phyloP scores from a whole-genome alignment of 1,140 invertebrate genomes.

The Drosophila kurseongensis region DNA sequence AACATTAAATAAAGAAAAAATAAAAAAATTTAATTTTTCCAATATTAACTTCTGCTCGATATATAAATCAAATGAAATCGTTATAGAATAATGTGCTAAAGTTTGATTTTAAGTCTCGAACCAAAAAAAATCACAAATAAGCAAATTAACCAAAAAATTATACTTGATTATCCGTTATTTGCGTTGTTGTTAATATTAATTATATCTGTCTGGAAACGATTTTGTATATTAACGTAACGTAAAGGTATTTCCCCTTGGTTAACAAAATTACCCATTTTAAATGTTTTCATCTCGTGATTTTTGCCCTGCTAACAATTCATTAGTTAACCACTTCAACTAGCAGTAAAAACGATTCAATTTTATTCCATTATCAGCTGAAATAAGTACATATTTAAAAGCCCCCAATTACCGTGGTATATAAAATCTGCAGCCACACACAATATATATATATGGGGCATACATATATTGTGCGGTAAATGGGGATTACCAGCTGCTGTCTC shows the following conservation, averaged over 20 bases:
- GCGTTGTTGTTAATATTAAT: not conserved
- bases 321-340: slow-evolving; percentile 44
- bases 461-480: not conserved
- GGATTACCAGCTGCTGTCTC: not conserved
- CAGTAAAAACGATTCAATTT: slow-evolving; percentile 25
- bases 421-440: not conserved
- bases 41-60: no score
- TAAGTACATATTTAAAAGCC: slow-evolving; percentile 32
- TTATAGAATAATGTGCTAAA: no score
- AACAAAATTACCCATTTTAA: slow-evolving; percentile 1
- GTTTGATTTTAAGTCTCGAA: no score
- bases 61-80: no score
- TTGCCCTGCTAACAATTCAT: slow-evolving; percentile 44
- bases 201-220: not conserved
- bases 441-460: not conserved
- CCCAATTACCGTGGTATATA: slow-evolving; percentile 18
- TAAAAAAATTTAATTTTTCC: no score
- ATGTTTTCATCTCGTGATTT: slow-evolving; percentile 23
- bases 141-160: no score
- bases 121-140: no score
- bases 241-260: not conserved
- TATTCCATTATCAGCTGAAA: slow-evolving; percentile 53
- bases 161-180: not conserved
- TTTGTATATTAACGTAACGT: not conserved
- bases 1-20: no score